Evolutionary conservation across 2,113 vertebrate genomes (phyloP), one percentile per base, ranked within the genome.

Genomic region (Entomyzon cyanotis): DNA sequence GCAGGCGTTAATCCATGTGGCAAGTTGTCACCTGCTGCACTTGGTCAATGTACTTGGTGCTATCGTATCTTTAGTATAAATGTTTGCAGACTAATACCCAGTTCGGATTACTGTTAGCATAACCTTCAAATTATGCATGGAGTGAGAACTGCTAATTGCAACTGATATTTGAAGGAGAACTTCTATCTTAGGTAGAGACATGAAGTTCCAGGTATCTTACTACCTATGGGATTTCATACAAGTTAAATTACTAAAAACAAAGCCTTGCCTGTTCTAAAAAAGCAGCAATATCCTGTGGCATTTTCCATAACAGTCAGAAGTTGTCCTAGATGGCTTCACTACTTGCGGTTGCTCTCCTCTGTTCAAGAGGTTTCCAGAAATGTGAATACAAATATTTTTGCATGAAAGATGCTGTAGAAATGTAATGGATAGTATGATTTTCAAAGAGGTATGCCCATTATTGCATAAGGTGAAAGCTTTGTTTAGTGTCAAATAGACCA

Each of bases 61-160:
- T 64, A 67, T 9, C 90, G 73, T 91, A 55, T 56, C 70, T 82
- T 82, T 77, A 74, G 27, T 65, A 75, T 70, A 86, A 90, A 84
- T 89, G 60, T 95, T 95, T 94, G 91, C 73, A 68, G 56, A 86
- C 86, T 82, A 91, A 77, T 86, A 75, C 44, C 33, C 53, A 56
- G 75, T 86, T 96, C 83, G 94, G 59, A 58, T 62, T 58, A 73
- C 70, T 96, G 90, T 92, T 94, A 95, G 60, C 79, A 87, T 89
- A 91, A 96, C 76, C 74, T 95, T 93, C 75, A 93, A 85, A 65
- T 81, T 67, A 53, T 28, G 17, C 30, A 75, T 27, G 20, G 46
- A 62, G 49, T 62, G 24, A 88, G 67, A 82, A 87, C n/a, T 58
- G 65, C 67, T 84, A 82, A 76, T 62, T 89, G n/a, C 78, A 90